Percentiles rank a stretch among this genome's conserved stretches.
Evolutionary conservation across 2,888 invertebrate genomes (phyloP).

Genomic region (Acanthoscelides obtectus): DNA sequence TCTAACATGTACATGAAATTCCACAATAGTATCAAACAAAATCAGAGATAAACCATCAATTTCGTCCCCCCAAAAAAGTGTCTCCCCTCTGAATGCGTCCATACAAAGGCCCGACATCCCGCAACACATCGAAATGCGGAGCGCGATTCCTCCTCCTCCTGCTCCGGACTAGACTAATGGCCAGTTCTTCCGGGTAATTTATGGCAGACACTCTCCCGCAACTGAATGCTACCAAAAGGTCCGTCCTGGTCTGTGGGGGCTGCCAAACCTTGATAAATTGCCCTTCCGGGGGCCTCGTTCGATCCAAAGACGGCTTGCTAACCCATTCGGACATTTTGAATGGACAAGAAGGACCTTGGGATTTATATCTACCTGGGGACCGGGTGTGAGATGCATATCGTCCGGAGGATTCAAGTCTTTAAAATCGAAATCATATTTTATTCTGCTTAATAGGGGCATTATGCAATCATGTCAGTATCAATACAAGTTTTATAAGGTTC

Average conservation of each 20-base stretch:
- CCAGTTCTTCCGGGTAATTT: conserved; percentile 46
- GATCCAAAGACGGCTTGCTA: neutral
- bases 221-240: conserved; percentile 43
- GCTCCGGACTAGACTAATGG: conserved; percentile 43
- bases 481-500: no score
- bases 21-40: neutral
- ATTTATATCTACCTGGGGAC: neutral
- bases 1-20: no score
- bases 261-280: conserved; percentile 41
- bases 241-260: conserved; percentile 23
- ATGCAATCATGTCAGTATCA: no score
- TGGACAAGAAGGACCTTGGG: neutral
- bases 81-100: conserved; percentile 2
- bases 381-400: neutral
- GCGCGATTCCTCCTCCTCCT: conserved; percentile 23
- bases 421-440: no score
- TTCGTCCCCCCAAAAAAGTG: neutral
- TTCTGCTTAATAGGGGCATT: no score
- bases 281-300: conserved; percentile 34
- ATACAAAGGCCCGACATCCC: conserved; percentile 15
- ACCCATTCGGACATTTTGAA: neutral
- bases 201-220: conserved; percentile 42
- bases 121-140: conserved; percentile 22
- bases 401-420: no score
- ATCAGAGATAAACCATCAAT: neutral